Evolutionary conservation across 2,797 vertebrate species (phyloP).

Genomic region (Amazona finschi): DNA sequence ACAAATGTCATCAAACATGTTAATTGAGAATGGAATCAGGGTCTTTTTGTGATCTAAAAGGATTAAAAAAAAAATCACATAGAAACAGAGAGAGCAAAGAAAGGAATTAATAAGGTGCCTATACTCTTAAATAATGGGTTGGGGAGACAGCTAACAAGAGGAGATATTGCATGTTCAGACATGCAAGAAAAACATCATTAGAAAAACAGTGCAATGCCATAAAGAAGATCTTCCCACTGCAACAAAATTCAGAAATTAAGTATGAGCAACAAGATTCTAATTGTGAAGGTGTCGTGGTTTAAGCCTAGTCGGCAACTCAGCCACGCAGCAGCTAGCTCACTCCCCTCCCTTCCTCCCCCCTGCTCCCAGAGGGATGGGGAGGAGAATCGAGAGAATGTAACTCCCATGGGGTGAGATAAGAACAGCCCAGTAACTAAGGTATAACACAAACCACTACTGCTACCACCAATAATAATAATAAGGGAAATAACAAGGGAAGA

Average conservation of each 20-base stretch:
- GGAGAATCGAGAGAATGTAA: too few relatives aligned
- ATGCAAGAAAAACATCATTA: not conserved
- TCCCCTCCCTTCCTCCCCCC: too few relatives aligned
- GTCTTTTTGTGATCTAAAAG: not conserved
- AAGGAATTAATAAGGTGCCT: not conserved
- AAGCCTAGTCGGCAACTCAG: too few relatives aligned
- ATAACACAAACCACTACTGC: too few relatives aligned
- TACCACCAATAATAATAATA: too few relatives aligned
- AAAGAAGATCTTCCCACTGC: not conserved
- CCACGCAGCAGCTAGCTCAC: too few relatives aligned
- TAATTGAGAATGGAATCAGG: not conserved
- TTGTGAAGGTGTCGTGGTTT: not conserved
- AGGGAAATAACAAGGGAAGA: too few relatives aligned
- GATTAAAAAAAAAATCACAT: not conserved
- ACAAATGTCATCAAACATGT: not conserved
- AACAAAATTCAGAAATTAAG: not conserved
- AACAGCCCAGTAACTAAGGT: too few relatives aligned
- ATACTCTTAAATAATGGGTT: not conserved
- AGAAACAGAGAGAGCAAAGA: not conserved
- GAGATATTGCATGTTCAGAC: not conserved
- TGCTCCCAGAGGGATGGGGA: too few relatives aligned
- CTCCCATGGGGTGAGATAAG: too few relatives aligned
- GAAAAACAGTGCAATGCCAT: not conserved
- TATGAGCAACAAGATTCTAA: not conserved
- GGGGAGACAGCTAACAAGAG: not conserved